Percentiles rank a stretch among this genome's conserved stretches.
Conservation (phyloP, 2,113 vertebrate species). For the Hassar affinis region DNA sequence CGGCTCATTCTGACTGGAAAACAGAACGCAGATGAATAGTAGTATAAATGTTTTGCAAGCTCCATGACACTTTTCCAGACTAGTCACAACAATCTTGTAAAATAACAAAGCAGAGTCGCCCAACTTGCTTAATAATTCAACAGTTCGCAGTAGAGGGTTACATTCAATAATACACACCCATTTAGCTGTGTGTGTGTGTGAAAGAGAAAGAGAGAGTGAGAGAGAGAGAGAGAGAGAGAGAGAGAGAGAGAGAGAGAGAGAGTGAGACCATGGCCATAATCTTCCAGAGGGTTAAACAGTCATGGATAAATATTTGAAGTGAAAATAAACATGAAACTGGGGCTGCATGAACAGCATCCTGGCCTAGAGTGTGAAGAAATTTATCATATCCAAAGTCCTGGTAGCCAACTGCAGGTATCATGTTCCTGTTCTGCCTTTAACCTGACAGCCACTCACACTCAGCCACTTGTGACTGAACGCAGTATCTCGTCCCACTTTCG, state of each 20-base stretch:
- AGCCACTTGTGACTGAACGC: slow-evolving; percentile 15
- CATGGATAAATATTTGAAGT: slow-evolving; percentile 29
- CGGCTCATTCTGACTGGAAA: slow-evolving; percentile 87
- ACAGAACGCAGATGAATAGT: slow-evolving; percentile 21
- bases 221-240: too few relatives aligned
- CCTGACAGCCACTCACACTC: slow-evolving; percentile 18
- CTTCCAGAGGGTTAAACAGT: slow-evolving; percentile 3
- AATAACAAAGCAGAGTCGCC: slow-evolving; percentile 9
- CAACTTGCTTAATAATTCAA: slow-evolving; percentile 54
- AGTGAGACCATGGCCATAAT: not conserved
- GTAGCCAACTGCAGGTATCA: not conserved
- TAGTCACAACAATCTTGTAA: slow-evolving; percentile 28
- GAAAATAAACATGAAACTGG: slow-evolving; percentile 17
- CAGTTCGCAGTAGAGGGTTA: slow-evolving; percentile 34
- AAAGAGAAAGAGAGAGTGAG: too few relatives aligned
- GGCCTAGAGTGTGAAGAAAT: not conserved
- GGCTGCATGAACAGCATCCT: not conserved
- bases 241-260: too few relatives aligned
- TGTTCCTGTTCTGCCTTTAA: not conserved
- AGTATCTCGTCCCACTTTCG: slow-evolving; percentile 25
- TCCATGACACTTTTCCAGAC: slow-evolving; percentile 28
- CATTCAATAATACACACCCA: slow-evolving; percentile 38
- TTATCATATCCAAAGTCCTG: not conserved
- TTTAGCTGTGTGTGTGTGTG: slow-evolving; percentile 1
- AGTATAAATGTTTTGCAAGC: slow-evolving; percentile 18